A percentile compares a stretch with the other conserved stretches of the same genome.
These are phyloP conservation scores for Triops cancriformis DNA, from an alignment of 1,140 invertebrate species.

Conservation along the genomic window DNA sequence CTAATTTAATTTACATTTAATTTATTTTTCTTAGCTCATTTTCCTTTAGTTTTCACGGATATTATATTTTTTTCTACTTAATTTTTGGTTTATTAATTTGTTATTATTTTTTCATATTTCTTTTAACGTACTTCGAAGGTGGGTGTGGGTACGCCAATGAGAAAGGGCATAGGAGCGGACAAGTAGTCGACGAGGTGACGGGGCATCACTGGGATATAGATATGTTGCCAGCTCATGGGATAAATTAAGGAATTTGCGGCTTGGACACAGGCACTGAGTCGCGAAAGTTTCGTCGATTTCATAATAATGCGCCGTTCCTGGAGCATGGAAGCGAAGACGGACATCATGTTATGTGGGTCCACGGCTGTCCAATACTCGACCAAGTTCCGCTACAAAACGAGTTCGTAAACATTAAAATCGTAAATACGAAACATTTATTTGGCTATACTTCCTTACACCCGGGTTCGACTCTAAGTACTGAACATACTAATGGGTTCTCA, in stretches of 20 bases:
- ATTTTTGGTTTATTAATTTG: too few species aligned
- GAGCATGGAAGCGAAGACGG: conserved; percentile 86
- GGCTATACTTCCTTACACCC: too few species aligned
- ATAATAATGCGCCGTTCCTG: conserved; percentile 86
- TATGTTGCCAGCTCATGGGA: conserved; percentile 97
- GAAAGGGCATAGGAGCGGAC: conserved; percentile 57
- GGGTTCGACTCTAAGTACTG: too few species aligned
- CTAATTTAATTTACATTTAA: too few species aligned
- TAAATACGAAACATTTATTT: conserved; percentile 22
- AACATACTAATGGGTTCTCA: too few species aligned
- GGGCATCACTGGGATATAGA: conserved; percentile 90
- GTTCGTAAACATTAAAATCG: conserved; percentile 30
- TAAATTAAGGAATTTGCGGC: conserved; percentile 87
- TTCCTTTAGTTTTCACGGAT: too few species aligned
- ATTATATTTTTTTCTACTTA: too few species aligned
- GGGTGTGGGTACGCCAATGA: conserved; percentile 79
- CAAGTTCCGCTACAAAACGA: conserved; percentile 72
- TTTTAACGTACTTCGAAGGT: conserved; percentile 60
- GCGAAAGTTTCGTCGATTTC: conserved; percentile 72
- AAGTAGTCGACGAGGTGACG: conserved; percentile 80
- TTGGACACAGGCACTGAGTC: conserved; percentile 85
- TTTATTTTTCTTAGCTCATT: too few species aligned
- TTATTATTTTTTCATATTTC: too few species aligned
- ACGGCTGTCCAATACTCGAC: conserved; percentile 93
- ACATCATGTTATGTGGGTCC: conserved; percentile 84